Percentiles rank a stretch among this genome's conserved stretches.
These are phyloP conservation scores for Eristalis arbustorum DNA, from an alignment of 2,888 invertebrate genomes.

Conservation along the genomic window DNA sequence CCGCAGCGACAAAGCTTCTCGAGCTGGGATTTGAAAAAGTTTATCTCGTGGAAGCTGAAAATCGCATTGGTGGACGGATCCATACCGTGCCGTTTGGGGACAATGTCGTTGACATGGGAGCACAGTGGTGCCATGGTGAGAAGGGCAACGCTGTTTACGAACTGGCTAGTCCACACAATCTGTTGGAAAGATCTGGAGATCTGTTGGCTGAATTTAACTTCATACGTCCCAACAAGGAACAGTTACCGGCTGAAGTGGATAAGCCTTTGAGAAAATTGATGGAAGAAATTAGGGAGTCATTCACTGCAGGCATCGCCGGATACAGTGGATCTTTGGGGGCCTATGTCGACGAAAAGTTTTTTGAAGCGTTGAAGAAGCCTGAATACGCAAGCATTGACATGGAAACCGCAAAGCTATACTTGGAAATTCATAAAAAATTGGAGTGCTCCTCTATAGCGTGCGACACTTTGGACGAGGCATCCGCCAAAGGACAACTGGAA, in stretches of 20 bases:
- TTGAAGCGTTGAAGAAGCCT: slow-evolving; percentile 75
- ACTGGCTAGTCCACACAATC: slow-evolving; percentile 75
- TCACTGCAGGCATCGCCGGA: slow-evolving; percentile 76
- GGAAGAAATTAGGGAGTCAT: slow-evolving; percentile 78
- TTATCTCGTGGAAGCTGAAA: slow-evolving; percentile 83
- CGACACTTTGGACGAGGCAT: slow-evolving; percentile 85
- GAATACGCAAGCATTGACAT: slow-evolving; percentile 79
- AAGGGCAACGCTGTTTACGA: slow-evolving; percentile 79
- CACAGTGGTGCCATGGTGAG: slow-evolving; percentile 80
- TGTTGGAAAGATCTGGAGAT: slow-evolving; percentile 77
- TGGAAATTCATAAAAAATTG: slow-evolving; percentile 83
- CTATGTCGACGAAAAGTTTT: slow-evolving; percentile 77
- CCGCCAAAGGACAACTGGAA: slow-evolving; percentile 84
- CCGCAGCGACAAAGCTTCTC: slow-evolving; percentile 80
- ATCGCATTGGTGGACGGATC: slow-evolving; percentile 85
- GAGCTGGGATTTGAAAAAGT: slow-evolving; percentile 81
- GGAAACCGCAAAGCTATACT: slow-evolving; percentile 81
- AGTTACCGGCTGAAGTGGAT: slow-evolving; percentile 78
- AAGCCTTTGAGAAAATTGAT: slow-evolving; percentile 79
- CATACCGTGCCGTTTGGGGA: slow-evolving; percentile 82
- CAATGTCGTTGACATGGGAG: slow-evolving; percentile 80
- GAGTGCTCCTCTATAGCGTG: slow-evolving; percentile 83
- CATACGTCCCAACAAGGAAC: slow-evolving; percentile 78
- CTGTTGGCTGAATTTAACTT: slow-evolving; percentile 77
- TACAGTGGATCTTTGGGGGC: slow-evolving; percentile 77